These are phyloP conservation scores for Diplodus sargus DNA, from an alignment of 2,797 vertebrate species.

Conservation along the genomic window DNA sequence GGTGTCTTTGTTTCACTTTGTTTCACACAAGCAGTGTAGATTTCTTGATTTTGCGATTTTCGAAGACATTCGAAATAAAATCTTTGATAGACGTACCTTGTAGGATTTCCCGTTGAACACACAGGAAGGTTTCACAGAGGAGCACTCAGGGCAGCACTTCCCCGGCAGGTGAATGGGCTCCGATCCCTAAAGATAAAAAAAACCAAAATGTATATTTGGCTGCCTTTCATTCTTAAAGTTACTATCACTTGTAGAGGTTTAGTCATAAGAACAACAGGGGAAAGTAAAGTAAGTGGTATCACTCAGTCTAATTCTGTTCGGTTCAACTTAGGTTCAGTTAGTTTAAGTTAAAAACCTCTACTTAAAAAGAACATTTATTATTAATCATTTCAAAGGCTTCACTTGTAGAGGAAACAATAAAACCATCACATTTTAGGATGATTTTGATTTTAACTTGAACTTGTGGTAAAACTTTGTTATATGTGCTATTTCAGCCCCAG, in stretches of 20 bases:
- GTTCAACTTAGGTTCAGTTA: not conserved
- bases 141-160: conserved; percentile 94
- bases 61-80: conserved; percentile 6
- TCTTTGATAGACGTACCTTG: conserved; percentile 51
- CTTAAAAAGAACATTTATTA: not conserved
- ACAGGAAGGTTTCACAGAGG: conserved; percentile 82
- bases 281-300: not conserved
- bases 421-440: not conserved
- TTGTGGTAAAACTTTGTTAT: not conserved
- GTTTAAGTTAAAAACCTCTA: not conserved
- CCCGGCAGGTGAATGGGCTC: conserved; percentile 87
- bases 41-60: conserved; percentile 24
- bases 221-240: not conserved
- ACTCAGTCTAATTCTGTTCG: not conserved
- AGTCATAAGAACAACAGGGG: not conserved
- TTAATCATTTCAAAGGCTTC: not conserved
- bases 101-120: conserved; percentile 68
- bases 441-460: not conserved
- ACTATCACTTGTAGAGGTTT: not conserved
- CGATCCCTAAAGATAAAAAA: conserved; percentile 83
- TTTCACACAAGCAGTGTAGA: conserved; percentile 27
- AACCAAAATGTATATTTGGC: not conserved
- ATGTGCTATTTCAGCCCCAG: not conserved
- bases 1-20: conserved; percentile 7
- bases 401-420: not conserved